Conservation (phyloP, 1,140 invertebrate species). For the Megathymus violae region DNA sequence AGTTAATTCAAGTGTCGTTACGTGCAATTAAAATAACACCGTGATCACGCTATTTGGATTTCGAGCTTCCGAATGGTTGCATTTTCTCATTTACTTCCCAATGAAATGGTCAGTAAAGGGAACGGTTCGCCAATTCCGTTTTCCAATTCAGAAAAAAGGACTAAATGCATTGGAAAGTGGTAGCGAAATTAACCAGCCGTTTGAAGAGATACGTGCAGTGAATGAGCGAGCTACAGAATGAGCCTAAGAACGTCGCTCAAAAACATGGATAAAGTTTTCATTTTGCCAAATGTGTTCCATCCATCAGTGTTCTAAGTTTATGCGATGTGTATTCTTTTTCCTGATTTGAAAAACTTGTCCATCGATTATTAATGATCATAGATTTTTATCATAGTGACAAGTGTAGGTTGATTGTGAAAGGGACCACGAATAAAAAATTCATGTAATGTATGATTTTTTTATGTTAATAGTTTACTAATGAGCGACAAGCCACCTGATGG, state of each 20-base stretch:
- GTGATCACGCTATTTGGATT: slow-evolving; percentile 1
- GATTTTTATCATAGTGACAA: too few relatives aligned
- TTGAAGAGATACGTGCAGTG: slow-evolving; percentile 28
- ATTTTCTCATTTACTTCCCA: slow-evolving; percentile 29
- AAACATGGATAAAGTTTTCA: slow-evolving; percentile 1
- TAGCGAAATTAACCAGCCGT: slow-evolving; percentile 30
- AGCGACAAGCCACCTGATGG: too few relatives aligned
- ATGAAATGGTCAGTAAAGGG: slow-evolving; percentile 26
- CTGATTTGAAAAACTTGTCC: too few relatives aligned
- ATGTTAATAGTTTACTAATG: too few relatives aligned
- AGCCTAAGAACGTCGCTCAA: neutral
- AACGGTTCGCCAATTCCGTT: slow-evolving; percentile 31
- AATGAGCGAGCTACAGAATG: slow-evolving; percentile 8
- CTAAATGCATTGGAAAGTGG: slow-evolving; percentile 31
- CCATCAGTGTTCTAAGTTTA: too few relatives aligned
- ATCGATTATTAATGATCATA: too few relatives aligned
- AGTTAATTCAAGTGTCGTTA: too few relatives aligned
- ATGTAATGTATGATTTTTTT: too few relatives aligned
- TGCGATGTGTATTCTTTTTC: too few relatives aligned
- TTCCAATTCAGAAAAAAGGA: slow-evolving; percentile 33
- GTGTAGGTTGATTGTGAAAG: too few relatives aligned
- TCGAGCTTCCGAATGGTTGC: slow-evolving; percentile 5
- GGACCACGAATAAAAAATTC: too few relatives aligned
- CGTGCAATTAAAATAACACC: neutral
- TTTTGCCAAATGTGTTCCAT: neutral